Base-by-base conservation (phyloP, 2,888 invertebrate species). In the Villa cingulata region DNA sequence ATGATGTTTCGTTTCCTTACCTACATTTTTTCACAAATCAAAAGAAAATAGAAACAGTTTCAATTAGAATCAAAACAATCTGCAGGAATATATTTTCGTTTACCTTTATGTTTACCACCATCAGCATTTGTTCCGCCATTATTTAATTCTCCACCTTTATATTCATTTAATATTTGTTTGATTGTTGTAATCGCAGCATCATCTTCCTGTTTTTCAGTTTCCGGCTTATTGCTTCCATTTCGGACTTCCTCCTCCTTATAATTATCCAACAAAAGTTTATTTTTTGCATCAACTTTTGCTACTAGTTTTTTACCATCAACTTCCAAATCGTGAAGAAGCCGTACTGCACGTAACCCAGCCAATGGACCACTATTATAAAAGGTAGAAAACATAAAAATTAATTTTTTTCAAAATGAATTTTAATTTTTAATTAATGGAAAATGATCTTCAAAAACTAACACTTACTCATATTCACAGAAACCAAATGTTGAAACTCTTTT, bases 401-500 rank as follows among this genome's bases (percentile, higher is more conserved):
- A 10, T 27, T 27, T 2, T 27, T 27, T 2, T 19, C 4, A 27
- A 27, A 27, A 9, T 27, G 2, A 17, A 20, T 39, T 10, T 39
- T 6, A n/a, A 20, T 17, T 39, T 39, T 17, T 19, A 45, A 38
- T 37, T n/a, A n/a, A n/a, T n/a, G n/a, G n/a, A n/a, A n/a, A n/a
- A n/a, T n/a, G n/a, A 40, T 48, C 17, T 40, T n/a, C n/a, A n/a
- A n/a, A n/a, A n/a, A n/a, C n/a, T n/a, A n/a, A n/a, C 14, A 19
- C 34, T 59, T 71, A 73, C 55, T 88, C 90, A 70, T 90, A 91
- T 73, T 97, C 97, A 72, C 96, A 94, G 73, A 97, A 98, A 12
- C 97, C 97, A 71, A 97, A 97, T 2, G 90, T 91, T 65, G 92
- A 90, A 17, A 97, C 95, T 51, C 97, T 78, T 71, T 97, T 97